phyloP scores from a whole-genome alignment of 1,140 invertebrate genomes.

The Aphelinus atriplicis region DNA sequence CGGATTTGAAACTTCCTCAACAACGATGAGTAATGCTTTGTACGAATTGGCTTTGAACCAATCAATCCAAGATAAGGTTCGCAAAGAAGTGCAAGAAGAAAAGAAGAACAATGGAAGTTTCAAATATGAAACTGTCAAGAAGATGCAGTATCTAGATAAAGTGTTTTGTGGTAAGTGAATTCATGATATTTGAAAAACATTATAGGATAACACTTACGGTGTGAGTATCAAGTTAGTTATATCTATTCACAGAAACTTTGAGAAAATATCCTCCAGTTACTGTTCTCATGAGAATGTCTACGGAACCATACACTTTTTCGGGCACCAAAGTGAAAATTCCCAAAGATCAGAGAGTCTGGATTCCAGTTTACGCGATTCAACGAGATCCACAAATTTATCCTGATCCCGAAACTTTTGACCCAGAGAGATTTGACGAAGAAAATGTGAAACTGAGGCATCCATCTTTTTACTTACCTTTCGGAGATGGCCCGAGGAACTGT shows the following conservation, averaged over 20 bases:
- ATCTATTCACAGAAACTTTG: conserved; percentile 62
- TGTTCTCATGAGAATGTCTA: conserved; percentile 58
- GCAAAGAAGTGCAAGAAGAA: conserved; percentile 62
- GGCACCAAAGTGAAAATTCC: conserved; percentile 54
- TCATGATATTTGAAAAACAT: no score
- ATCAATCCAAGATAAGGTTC: conserved; percentile 64
- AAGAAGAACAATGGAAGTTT: conserved; percentile 44
- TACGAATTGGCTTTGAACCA: conserved; percentile 65
- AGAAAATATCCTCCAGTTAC: conserved; percentile 67
- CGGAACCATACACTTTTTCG: conserved; percentile 53
- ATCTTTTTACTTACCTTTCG: conserved; percentile 75
- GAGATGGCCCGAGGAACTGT: conserved; percentile 75
- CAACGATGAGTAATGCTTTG: conserved; percentile 60
- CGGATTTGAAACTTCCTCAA: conserved; percentile 70
- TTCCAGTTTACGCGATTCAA: conserved; percentile 69
- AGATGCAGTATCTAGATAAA: conserved; percentile 55
- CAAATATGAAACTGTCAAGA: conserved; percentile 48
- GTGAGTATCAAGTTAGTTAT: background rate
- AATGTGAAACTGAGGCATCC: conserved; percentile 64
- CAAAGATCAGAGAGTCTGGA: conserved; percentile 66
- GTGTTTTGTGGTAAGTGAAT: conserved; percentile 46
- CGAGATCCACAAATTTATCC: conserved; percentile 66
- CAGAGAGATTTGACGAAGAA: conserved; percentile 70
- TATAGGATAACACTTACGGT: background rate
- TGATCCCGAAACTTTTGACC: conserved; percentile 70